Base-by-base conservation (phyloP, 2,888 invertebrate species). In the Hoplodrina blanda region DNA sequence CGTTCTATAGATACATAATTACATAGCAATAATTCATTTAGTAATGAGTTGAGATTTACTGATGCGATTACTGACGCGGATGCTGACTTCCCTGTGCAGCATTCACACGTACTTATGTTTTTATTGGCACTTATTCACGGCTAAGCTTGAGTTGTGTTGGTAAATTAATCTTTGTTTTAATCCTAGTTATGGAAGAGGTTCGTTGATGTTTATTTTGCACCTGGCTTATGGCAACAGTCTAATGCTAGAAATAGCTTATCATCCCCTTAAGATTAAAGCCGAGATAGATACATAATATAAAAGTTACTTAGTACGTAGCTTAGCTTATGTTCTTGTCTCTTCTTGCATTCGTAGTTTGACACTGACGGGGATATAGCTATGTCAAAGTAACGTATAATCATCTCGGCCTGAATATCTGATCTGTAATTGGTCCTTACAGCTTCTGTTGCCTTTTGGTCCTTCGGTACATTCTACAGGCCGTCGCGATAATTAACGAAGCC, bases 1-100 rank as follows among this genome's bases (percentile, higher is more conserved):
- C 57, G 68, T 69, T 61, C 73, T 56, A 53, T 53, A 70, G 66
- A 61, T 80, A 76, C 73, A 66, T 80, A 80, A 83, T 83, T 76
- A 66, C 63, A 53, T 55, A 33, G 81, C 56, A 64, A 82, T 82
- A 75, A 69, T 25, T 82, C 77, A 76, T 44, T 76, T 4, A n/a
- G 37, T 82, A 75, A 82, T 75, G 70, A 79, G 56, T 59, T 17
- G 53, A 63, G 67, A 79, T 67, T 59, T 57, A 57, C 55, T 54
- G 60, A 46, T 55, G 71, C 63, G 63, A 80, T 71, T 66, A 77
- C 53, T 61, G 78, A 52, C 30, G 78, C 57, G 71, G 20, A 41
- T 30, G 62, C 20, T 17, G 6, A 19, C 50, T 81, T 78, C 60
- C 60, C 53, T 17, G 53, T 44, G 15, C 10, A 46, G 33, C 46